Evolutionary conservation across 2,888 invertebrate genomes (phyloP).

Genomic region (Ceriagrion tenellum): DNA sequence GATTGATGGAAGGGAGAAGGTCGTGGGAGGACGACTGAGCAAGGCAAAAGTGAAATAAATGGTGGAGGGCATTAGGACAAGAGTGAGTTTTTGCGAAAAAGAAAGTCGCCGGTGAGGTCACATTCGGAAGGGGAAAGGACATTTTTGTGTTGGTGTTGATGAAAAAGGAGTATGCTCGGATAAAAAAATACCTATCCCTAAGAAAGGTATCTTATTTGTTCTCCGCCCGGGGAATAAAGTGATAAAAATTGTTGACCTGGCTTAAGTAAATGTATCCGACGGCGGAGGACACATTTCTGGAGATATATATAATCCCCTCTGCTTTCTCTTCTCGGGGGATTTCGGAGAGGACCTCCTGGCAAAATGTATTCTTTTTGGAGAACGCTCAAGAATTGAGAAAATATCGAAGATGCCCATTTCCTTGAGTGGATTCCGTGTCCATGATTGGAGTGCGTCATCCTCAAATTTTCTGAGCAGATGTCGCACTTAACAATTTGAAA

Average conservation of each 20-base stretch:
- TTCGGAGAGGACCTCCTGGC: not conserved
- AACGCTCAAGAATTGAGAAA: not conserved
- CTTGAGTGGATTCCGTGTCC: not conserved
- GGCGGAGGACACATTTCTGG: not conserved
- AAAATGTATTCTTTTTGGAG: not conserved
- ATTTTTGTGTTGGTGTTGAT: not conserved
- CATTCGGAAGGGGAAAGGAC: not conserved
- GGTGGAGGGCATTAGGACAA: conserved; percentile 2
- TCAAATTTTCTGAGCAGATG: too few species aligned
- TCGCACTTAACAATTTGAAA: not conserved
- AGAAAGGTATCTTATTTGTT: not conserved
- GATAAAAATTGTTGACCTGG: not conserved
- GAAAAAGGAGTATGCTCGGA: not conserved
- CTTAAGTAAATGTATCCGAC: not conserved
- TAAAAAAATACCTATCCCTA: not conserved
- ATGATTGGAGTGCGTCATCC: too few species aligned
- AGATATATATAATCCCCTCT: not conserved
- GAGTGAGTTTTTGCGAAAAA: conserved; percentile 13
- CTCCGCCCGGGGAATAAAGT: not conserved
- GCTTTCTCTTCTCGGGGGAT: not conserved
- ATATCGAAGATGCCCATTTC: not conserved
- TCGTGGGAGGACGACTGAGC: conserved; percentile 15
- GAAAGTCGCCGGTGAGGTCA: conserved; percentile 31
- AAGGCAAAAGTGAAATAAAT: conserved; percentile 17
- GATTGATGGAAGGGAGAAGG: not conserved